Base-by-base conservation (phyloP, 2,888 invertebrate species). In the Punctoribates punctum region DNA sequence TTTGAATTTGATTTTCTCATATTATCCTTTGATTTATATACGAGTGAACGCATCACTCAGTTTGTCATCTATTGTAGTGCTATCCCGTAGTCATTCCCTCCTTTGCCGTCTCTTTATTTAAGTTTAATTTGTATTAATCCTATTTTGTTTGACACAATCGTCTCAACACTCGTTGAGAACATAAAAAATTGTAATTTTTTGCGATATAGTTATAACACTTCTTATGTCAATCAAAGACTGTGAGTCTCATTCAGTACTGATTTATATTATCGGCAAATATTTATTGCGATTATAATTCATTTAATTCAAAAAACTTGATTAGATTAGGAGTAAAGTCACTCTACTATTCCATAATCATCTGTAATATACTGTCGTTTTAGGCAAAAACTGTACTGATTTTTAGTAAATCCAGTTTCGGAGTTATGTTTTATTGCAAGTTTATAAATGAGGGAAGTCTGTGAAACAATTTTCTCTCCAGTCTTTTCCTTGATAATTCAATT, bases 311-410 rank as follows among this genome's bases (percentile, higher is more conserved):
- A 29, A 15, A 34, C n/a, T n/a, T 65, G 65, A 65, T 65, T 65
- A 65, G 65, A 65, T 65, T 65, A 65, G 23, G 11, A 65, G 34
- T 65, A 34, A 65, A 65, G 65, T 29, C 65, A 65, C 65, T 65
- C 34, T 38, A 15, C n/a, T n/a, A 65, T 57, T 48, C 17, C 46
- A 17, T 48, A 48, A 57, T 57, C 57, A 20, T 57, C 25, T 57
- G n/a, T 57, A 57, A 57, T 57, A 23, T 20, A 48, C 46, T 15
- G 15, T 48, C 15, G 17, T 54, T 54, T 17, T 57, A 57, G 23
- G 29, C 38, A 5, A 34, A 34, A 29, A 29, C 5, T 23, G 57
- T 25, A 57, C 11, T 57, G n/a, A 51, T 65, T 62, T 27, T 1
- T 1, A 65, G 65, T 65, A 38, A 65, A 65, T 65, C 65, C 65